Base-by-base conservation (phyloP, 1,140 invertebrate genomes). In the Cataglyphis hispanica region DNA sequence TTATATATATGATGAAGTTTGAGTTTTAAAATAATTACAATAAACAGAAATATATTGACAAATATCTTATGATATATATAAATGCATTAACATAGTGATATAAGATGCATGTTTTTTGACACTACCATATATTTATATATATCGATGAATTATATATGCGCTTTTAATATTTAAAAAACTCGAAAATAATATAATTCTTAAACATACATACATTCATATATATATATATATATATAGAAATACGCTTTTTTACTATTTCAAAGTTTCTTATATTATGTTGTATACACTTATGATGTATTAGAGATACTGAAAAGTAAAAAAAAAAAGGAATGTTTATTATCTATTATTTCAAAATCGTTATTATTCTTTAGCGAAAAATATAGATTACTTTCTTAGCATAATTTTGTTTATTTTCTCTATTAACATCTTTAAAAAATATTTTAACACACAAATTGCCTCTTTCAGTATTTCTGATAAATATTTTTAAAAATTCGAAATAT, bases 381-480 rank as follows among this genome's bases (percentile, higher is more conserved):
- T 50, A 50, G 16, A 50, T 27, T 40, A 22, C 2, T 8, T 66
- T 6, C 1, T n/a, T 1, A 46, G 16, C 3, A 81, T 81, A 61
- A 72, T 58, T 50, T 70, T 27, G 22, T 58, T 58, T 25, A 70
- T 58, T 60, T 66, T 70, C 31, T 46, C 13, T 10, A 56, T 5
- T 56, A 53, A 13, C n/a, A 58, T 7, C 10, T 43, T 43, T 16
- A 60, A 53, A 46, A 53, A 64, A 19, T 64, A 34, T 16, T 67
- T 67, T 37, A 50, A 34, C 31, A 37, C 4, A 70, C 2, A 43
- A 16, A 27, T 22, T 37, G 37, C 19, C 7, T 83, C 31, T 3
- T 83, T 19, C 53, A 83, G 67, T 72, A 70, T 43, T 58, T 83
- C 67, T 72, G 63, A 72, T 53, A 72, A 50, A 72, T 72, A 25